Evolutionary conservation across 1,140 invertebrate genomes (phyloP).

Genomic region (Caenorhabditis elegans): DNA sequence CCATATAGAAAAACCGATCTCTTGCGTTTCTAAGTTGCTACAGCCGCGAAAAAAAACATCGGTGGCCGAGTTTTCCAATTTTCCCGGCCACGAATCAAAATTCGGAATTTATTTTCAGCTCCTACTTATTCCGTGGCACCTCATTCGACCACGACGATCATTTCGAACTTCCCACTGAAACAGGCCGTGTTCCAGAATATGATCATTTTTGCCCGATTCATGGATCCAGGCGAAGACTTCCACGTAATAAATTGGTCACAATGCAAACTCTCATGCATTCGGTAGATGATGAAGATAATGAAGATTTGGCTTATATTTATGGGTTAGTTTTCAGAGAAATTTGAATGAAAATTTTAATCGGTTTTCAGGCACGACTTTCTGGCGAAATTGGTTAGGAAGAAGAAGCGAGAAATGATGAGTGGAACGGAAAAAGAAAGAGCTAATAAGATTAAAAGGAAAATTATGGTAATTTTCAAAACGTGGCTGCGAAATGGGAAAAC

Average conservation of each 20-base stretch:
- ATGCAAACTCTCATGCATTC: conserved; percentile 59
- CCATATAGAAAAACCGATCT: too few relatives aligned
- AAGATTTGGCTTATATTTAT: conserved; percentile 52
- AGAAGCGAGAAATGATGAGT: conserved; percentile 51
- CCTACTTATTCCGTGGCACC: conserved; percentile 57
- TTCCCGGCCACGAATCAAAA: too few relatives aligned
- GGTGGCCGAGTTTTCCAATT: too few relatives aligned
- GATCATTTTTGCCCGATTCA: conserved; percentile 64
- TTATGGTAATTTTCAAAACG: conserved; percentile 32
- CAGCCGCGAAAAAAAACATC: too few relatives aligned
- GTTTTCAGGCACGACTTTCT: conserved; percentile 59
- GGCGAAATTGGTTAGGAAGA: conserved; percentile 61
- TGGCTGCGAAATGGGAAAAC: too few relatives aligned
- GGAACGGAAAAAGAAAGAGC: conserved; percentile 49
- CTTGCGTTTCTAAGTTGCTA: too few relatives aligned
- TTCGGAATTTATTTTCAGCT: too few relatives aligned
- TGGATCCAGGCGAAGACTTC: conserved; percentile 52
- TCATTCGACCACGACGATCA: conserved; percentile 50
- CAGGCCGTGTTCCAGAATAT: conserved; percentile 55
- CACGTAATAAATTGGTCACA: conserved; percentile 51
- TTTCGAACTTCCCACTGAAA: conserved; percentile 5
- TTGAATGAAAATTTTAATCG: neutral
- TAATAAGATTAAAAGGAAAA: conserved; percentile 58
- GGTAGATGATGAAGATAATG: conserved; percentile 52
- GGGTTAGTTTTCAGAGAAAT: conserved; percentile 37